A percentile compares a stretch with the other conserved stretches of the same genome.
Evolutionary conservation across 2,797 vertebrate genomes (phyloP).

Genomic region (Oreonectes daqikongensis): DNA sequence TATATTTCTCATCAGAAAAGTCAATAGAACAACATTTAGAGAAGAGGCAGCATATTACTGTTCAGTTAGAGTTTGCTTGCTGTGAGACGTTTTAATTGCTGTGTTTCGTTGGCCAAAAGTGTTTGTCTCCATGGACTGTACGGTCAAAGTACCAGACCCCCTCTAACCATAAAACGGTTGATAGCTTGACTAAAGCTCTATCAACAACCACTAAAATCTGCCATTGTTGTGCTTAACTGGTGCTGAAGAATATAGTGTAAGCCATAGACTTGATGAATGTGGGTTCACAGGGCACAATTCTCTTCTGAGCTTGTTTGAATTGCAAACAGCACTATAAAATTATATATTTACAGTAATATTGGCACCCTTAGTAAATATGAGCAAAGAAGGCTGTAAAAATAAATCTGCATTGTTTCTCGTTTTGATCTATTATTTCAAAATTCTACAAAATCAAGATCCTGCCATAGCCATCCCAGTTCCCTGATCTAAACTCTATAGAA

Average conservation of each 20-base stretch:
- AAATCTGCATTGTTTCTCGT: too few species aligned
- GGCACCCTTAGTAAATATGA: too few species aligned
- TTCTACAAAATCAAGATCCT: too few species aligned
- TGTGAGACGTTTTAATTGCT: not conserved
- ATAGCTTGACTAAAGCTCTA: not conserved
- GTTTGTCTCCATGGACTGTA: not conserved
- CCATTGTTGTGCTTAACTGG: not conserved
- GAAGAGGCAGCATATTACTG: not conserved
- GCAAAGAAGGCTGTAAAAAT: too few species aligned
- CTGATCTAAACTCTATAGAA: too few species aligned
- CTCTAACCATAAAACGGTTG: not conserved
- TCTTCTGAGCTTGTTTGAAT: too few species aligned
- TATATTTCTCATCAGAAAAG: constrained; percentile 5
- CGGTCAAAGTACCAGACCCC: not conserved
- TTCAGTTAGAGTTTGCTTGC: not conserved
- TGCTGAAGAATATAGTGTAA: not conserved
- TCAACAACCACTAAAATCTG: not conserved
- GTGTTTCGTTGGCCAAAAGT: not conserved
- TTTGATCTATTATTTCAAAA: too few species aligned
- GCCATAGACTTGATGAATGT: too few species aligned
- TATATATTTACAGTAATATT: too few species aligned
- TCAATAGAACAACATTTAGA: not conserved
- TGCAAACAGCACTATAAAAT: too few species aligned
- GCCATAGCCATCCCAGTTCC: too few species aligned
- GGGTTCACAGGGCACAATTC: too few species aligned